These are phyloP conservation scores for Leptinotarsa tumamoca DNA, from an alignment of 2,888 invertebrate species.

Conservation along the genomic window DNA sequence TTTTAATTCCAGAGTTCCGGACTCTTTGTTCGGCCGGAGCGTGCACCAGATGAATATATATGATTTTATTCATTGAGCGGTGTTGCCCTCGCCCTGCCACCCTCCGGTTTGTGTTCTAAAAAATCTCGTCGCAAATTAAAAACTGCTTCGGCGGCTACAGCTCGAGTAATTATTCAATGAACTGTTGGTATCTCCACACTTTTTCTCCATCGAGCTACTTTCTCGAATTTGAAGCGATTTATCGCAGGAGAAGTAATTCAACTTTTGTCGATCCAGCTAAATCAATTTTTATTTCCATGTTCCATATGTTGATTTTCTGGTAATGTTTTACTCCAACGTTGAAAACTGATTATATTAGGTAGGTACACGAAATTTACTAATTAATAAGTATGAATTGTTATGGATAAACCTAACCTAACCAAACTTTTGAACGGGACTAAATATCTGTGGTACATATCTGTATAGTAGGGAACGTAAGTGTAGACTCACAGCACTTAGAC, in stretches of 20 bases:
- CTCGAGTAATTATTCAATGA: constrained; percentile 36
- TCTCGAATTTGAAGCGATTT: neutral
- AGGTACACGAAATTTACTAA: no score
- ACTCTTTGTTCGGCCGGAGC: constrained; percentile 61
- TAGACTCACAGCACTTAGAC: no score
- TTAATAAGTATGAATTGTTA: no score
- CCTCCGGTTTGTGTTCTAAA: constrained; percentile 53
- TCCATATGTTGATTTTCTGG: no score
- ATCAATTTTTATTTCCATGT: no score
- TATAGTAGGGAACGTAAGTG: no score
- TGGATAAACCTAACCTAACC: no score
- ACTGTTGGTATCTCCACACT: constrained; percentile 37
- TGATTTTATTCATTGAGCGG: constrained; percentile 65
- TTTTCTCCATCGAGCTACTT: neutral
- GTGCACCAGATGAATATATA: constrained; percentile 63
- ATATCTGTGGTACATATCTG: no score
- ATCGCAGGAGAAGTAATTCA: neutral
- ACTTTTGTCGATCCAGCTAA: neutral
- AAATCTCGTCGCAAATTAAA: constrained; percentile 64
- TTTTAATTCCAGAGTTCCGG: constrained; percentile 64
- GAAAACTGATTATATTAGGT: no score
- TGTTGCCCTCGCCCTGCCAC: constrained; percentile 55
- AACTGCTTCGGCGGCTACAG: constrained; percentile 46
- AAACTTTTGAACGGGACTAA: no score
- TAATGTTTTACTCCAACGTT: no score